Percentiles rank a stretch among this genome's conserved stretches.
These are phyloP conservation scores for Apaloderma vittatum DNA, from an alignment of 2,113 vertebrate species.

Conservation along the genomic window DNA sequence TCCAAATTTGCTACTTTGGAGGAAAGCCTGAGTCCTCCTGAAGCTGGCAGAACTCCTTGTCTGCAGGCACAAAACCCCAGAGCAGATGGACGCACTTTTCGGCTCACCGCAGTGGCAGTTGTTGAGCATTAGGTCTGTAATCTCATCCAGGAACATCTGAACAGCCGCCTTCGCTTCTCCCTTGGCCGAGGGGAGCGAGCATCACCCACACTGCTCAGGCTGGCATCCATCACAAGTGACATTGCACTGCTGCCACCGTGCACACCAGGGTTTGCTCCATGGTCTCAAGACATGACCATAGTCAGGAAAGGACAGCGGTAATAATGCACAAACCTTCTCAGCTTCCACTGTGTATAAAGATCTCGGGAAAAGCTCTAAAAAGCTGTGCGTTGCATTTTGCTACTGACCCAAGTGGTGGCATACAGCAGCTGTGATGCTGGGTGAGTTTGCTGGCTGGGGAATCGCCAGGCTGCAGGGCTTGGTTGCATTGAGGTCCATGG, in stretches of 20 bases:
- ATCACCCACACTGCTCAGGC: background rate
- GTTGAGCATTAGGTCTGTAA: constrained; percentile 44
- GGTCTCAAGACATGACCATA: background rate
- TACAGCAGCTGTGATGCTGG: background rate
- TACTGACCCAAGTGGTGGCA: fast-evolving
- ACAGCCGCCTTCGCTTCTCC: background rate
- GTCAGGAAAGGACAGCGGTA: background rate
- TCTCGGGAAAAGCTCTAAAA: background rate
- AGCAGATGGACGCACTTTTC: constrained; percentile 66
- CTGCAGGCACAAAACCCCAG: constrained; percentile 13
- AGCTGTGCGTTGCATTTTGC: background rate
- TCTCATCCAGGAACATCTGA: constrained; percentile 40
- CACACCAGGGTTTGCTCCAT: background rate
- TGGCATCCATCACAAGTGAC: fast-evolving
- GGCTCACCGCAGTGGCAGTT: constrained; percentile 27
- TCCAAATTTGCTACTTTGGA: constrained; percentile 16
- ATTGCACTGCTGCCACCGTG: background rate
- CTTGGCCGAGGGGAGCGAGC: fast-evolving
- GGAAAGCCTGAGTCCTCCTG: background rate
- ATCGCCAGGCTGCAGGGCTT: background rate
- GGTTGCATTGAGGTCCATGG: background rate
- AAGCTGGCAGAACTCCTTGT: constrained; percentile 37
- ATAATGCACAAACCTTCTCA: background rate
- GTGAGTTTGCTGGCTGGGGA: background rate
- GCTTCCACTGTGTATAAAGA: background rate